Percentiles rank a stretch among this genome's conserved stretches.
Evolutionary conservation across 2,888 invertebrate genomes (phyloP).

Genomic region (Ormia ochracea): DNA sequence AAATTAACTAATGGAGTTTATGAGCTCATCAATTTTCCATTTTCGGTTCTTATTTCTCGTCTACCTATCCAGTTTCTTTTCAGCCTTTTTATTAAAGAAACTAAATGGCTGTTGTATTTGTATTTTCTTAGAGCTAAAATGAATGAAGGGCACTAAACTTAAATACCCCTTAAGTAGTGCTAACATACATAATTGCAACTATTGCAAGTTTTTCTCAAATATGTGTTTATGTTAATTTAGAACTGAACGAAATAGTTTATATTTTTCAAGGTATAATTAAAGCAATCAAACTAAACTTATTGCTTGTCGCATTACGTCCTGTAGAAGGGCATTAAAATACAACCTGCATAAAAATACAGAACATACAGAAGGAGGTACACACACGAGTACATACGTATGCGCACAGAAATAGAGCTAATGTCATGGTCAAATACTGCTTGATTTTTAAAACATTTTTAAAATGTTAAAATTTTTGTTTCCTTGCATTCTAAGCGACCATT

Average conservation of each 20-base stretch:
- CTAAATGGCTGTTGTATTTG: no score
- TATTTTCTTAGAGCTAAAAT: no score
- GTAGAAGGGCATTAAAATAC: neutral
- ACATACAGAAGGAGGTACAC: neutral
- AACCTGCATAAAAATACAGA: neutral
- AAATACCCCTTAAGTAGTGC: no score
- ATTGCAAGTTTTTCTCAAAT: no score
- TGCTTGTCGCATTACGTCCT: neutral
- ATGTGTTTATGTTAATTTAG: no score
- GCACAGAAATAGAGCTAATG: slow-evolving; percentile 37
- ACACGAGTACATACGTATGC: neutral
- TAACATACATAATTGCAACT: neutral
- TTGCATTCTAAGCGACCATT: slow-evolving; percentile 24
- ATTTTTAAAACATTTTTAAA: slow-evolving; percentile 31
- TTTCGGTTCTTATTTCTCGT: no score
- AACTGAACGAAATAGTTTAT: no score
- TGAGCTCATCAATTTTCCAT: no score
- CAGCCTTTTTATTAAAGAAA: no score
- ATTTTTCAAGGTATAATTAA: neutral
- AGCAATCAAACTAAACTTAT: neutral
- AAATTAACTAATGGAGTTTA: no score
- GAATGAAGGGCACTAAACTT: no score
- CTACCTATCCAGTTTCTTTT: no score
- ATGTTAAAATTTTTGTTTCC: slow-evolving; percentile 21
- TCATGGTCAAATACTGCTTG: slow-evolving; percentile 58